These are phyloP conservation scores for Pongo abelii DNA, from an alignment of 2,113 vertebrate species.

Conservation along the genomic window DNA sequence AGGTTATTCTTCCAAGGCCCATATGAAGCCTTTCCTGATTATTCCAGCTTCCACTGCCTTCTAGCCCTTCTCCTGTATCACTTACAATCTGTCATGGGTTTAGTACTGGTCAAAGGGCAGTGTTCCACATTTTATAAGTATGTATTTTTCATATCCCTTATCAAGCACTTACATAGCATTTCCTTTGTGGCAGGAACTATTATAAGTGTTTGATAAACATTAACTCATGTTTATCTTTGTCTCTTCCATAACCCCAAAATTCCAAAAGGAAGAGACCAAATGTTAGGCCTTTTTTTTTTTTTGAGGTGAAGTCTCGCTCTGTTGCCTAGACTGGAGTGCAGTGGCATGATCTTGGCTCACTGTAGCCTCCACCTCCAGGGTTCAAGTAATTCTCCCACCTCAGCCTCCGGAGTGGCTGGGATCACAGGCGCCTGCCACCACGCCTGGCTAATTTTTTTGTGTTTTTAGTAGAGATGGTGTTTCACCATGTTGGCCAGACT, in stretches of 20 bases:
- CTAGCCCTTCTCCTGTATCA: neutral
- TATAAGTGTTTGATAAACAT: neutral
- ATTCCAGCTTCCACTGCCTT: neutral
- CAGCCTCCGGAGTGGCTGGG: too few relatives aligned
- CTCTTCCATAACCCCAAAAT: neutral
- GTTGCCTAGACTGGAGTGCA: too few relatives aligned
- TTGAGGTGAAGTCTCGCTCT: too few relatives aligned
- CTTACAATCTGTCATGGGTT: neutral
- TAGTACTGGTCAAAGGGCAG: neutral
- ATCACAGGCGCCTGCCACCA: too few relatives aligned
- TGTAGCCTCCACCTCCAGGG: too few relatives aligned
- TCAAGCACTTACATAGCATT: neutral
- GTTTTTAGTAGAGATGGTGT: too few relatives aligned
- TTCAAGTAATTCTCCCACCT: too few relatives aligned
- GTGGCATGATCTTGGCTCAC: too few relatives aligned
- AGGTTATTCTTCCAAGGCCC: neutral
- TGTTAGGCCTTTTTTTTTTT: neutral
- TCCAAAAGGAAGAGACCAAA: neutral
- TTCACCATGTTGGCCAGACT: too few relatives aligned
- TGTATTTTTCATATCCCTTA: constrained; percentile 10
- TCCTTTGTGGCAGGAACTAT: neutral
- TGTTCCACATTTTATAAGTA: neutral
- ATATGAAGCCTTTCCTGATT: neutral
- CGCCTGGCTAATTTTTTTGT: too few relatives aligned
- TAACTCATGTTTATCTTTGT: neutral